Conservation (phyloP, 2,113 vertebrate genomes). For the Archocentrus centrarchus region DNA sequence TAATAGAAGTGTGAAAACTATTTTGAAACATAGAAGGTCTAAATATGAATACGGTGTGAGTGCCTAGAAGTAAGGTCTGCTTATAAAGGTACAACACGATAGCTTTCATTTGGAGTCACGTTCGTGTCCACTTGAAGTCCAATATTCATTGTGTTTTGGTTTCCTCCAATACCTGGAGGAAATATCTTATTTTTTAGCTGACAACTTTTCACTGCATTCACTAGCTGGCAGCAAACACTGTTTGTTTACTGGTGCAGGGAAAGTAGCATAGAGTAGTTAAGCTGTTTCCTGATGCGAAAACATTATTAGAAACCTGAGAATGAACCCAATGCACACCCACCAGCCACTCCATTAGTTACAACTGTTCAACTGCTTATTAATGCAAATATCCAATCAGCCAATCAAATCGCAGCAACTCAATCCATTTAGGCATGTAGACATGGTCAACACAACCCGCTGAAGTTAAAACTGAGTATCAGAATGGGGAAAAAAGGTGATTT, state of each 20-base stretch:
- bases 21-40: background rate
- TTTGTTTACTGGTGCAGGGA: background rate
- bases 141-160: conserved; percentile 13
- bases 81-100: background rate
- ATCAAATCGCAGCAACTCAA: too few relatives aligned
- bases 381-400: too few relatives aligned
- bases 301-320: background rate
- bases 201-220: background rate
- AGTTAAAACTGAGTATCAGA: too few relatives aligned
- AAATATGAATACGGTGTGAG: background rate
- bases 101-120: background rate
- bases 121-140: background rate
- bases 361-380: too few relatives aligned
- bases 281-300: background rate
- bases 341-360: too few relatives aligned
- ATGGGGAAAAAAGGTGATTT: background rate
- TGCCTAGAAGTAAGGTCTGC: background rate
- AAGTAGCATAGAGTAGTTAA: background rate
- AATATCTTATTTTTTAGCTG: conserved; percentile 3
- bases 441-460: too few relatives aligned
- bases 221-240: background rate
- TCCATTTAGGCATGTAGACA: too few relatives aligned
- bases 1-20: conserved; percentile 25
- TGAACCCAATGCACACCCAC: background rate
- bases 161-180: background rate